Conservation (phyloP, 2,888 invertebrate genomes). For the Physocephala rufipes region DNA sequence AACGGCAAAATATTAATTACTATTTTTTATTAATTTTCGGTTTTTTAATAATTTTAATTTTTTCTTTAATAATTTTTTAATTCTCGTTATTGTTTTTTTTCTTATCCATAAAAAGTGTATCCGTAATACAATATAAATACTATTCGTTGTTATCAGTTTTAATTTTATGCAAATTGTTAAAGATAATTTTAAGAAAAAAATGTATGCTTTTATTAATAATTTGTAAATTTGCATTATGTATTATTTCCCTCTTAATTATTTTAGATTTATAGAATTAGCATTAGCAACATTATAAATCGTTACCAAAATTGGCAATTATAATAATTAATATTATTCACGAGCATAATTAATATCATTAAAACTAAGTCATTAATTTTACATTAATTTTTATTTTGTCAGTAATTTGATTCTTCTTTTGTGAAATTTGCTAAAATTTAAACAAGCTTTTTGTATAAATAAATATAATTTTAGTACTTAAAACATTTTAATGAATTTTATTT, state of each 20-base stretch:
- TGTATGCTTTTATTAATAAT: too few species aligned
- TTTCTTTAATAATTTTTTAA: constrained; percentile 17
- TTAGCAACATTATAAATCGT: too few species aligned
- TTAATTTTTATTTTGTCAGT: constrained; percentile 13
- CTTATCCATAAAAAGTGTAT: too few species aligned
- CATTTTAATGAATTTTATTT: not conserved
- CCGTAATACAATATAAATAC: not conserved
- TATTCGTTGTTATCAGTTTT: not conserved
- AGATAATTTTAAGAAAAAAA: not conserved
- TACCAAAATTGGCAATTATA: too few species aligned
- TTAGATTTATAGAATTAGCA: too few species aligned
- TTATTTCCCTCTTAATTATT: too few species aligned
- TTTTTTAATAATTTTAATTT: constrained; percentile 10
- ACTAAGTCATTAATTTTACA: constrained; percentile 39
- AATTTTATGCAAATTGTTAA: not conserved
- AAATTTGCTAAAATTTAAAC: constrained; percentile 20
- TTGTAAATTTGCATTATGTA: too few species aligned
- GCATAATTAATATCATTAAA: constrained; percentile 6
- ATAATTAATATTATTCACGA: too few species aligned
- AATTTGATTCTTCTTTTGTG: constrained; percentile 6
- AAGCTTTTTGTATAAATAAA: constrained; percentile 33
- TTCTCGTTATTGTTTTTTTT: not conserved
- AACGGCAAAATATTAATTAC: constrained; percentile 3
- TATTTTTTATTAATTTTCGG: constrained; percentile 9
- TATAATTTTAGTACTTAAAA: constrained; percentile 35